These are phyloP conservation scores for Bimastos eiseni DNA, from an alignment of 2,888 invertebrate genomes.

Conservation along the genomic window DNA sequence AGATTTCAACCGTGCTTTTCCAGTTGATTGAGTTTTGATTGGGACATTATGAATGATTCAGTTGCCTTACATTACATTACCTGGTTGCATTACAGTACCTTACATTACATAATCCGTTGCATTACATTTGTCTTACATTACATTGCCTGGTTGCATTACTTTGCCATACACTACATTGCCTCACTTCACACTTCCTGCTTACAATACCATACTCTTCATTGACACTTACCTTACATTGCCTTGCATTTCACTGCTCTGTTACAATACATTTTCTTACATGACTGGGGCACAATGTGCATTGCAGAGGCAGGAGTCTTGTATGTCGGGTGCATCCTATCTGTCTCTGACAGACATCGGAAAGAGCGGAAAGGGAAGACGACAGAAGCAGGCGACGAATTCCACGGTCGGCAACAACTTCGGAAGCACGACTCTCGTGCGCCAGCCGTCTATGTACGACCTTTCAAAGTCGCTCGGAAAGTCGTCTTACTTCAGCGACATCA, in stretches of 20 bases:
- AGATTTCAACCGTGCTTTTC: no score
- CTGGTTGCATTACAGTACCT: no score
- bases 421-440: slow-evolving; percentile 35
- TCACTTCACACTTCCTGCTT: no score
- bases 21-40: no score
- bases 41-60: background rate
- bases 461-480: slow-evolving; percentile 75
- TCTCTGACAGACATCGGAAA: slow-evolving; percentile 35
- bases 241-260: background rate
- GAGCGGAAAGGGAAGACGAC: slow-evolving; percentile 23
- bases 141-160: no score
- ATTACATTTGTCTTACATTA: no score
- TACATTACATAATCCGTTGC: no score
- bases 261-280: background rate
- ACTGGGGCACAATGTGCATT: background rate
- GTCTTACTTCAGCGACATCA: slow-evolving; percentile 98
- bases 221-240: no score
- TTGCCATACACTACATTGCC: no score
- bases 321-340: slow-evolving; percentile 36
- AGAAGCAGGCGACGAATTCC: slow-evolving; percentile 2
- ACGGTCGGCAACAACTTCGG: slow-evolving; percentile 18
- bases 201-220: no score
- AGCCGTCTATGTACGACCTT: slow-evolving; percentile 48
- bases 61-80: no score
- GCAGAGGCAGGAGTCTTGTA: slow-evolving; percentile 35